Base-by-base conservation (phyloP, 2,113 vertebrate species). In the Sinosuthora webbiana region DNA sequence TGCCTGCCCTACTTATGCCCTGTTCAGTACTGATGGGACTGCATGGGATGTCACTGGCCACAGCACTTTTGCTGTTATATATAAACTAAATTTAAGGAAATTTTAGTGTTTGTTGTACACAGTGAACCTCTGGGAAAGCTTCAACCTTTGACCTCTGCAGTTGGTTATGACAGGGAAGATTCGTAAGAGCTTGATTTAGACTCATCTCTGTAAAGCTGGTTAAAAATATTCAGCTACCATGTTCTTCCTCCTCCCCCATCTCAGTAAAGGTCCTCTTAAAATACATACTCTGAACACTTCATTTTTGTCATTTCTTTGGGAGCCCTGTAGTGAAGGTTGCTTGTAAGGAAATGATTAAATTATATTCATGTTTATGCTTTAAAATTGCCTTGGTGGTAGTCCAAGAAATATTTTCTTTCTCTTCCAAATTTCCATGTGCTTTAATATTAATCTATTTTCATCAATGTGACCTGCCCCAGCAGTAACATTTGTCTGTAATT, bases 91-190 rank as follows among this genome's bases (percentile, higher is more conserved):
- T 93, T 90, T 97, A 95, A 93, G 95, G 95, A 96, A 87, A 59
- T 95, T 92, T 69, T 93, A 95, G 93, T 95, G 82, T 96, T 97
- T 92, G 87, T 94, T 93, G 74, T 94, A 95, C 80, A 86, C 95
- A 95, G 89, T 93, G 90, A 98, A 95, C 75, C 96, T 97, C 96
- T 98, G 98, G 98, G 98, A 98, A 98, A 98, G 92, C 87, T 87
- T 95, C 97, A 93, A 15, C 97, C 97, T 98, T 98, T 98, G 97
- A 97, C 97, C 97, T 97, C 84, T 75, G 79, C 82, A 71, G 87
- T 92, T 91, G 95, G 86, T 97, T 97, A 96, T 95, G 94, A 87
- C 83, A 92, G 68, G 57, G 96, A 97, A 96, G 96, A 87, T 92
- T 96, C 88, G 5, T 91, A 97, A 95, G 93, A 96, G 93, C 96